A percentile compares a stretch with the other conserved stretches of the same genome.
These are phyloP conservation scores for Mimumesa dahlbomi DNA, from an alignment of 2,888 invertebrate genomes.

Conservation along the genomic window DNA sequence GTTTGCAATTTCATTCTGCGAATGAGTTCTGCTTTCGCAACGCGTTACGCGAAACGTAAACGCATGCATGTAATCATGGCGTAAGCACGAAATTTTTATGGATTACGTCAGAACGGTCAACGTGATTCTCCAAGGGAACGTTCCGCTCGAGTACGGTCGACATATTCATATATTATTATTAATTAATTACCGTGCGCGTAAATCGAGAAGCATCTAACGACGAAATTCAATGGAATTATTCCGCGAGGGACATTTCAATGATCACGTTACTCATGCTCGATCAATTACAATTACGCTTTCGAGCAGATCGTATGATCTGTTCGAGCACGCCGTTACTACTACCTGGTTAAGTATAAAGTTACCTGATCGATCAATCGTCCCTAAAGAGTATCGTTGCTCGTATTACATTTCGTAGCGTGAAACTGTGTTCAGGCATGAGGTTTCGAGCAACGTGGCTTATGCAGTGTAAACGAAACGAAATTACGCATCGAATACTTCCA, in stretches of 20 bases:
- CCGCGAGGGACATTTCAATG: conserved; percentile 20
- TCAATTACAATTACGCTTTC: conserved; percentile 49
- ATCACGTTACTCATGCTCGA: conserved; percentile 35
- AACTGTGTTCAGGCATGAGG: conserved; percentile 16
- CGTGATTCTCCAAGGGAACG: neutral
- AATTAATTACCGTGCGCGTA: too few relatives aligned
- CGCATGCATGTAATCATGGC: conserved; percentile 5
- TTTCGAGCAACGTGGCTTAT: conserved; percentile 6
- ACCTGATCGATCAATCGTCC: conserved; percentile 53
- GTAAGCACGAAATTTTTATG: conserved; percentile 8
- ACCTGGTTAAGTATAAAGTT: conserved; percentile 48
- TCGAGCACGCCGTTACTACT: conserved; percentile 30
- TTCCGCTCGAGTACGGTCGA: too few relatives aligned
- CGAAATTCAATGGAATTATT: too few relatives aligned
- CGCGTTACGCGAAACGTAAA: neutral
- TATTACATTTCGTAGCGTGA: conserved; percentile 44
- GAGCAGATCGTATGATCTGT: conserved; percentile 40
- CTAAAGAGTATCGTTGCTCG: conserved; percentile 46
- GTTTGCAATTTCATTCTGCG: conserved; percentile 41
- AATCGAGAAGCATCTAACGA: too few relatives aligned
- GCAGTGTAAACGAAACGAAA: conserved; percentile 1
- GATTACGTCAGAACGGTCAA: neutral
- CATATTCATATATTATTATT: too few relatives aligned
- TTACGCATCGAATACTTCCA: too few relatives aligned
- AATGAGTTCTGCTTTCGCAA: conserved; percentile 38